Evolutionary conservation across 2,113 vertebrate genomes (phyloP).

Genomic region (Atrichornis clamosus): DNA sequence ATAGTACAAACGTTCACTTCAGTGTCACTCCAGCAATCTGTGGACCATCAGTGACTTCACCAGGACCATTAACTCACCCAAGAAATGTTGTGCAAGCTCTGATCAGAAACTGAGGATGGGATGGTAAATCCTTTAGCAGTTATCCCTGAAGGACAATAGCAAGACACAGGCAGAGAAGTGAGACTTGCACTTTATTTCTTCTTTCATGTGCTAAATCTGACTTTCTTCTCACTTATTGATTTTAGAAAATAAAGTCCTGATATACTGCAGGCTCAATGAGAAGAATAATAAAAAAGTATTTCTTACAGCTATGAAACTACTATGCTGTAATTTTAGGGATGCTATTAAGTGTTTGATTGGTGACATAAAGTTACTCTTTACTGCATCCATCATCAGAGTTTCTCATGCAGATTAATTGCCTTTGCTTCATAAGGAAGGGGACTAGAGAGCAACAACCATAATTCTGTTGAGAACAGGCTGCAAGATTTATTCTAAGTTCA

Average conservation of each 20-base stretch:
- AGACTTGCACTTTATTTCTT: background rate
- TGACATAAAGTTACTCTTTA: background rate
- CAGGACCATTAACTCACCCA: background rate
- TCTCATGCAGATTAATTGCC: background rate
- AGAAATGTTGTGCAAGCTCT: background rate
- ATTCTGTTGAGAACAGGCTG: background rate
- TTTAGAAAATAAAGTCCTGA: conserved; percentile 16
- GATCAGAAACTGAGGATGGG: background rate
- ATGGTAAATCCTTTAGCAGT: background rate
- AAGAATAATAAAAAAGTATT: background rate
- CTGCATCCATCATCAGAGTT: background rate
- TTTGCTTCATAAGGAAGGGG: background rate
- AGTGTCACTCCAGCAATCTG: background rate
- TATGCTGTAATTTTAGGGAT: background rate
- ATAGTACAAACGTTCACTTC: background rate
- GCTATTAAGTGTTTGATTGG: background rate
- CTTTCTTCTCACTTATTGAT: background rate
- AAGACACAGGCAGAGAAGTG: background rate
- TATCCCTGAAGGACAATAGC: background rate
- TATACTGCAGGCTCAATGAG: background rate
- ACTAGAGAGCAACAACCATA: background rate
- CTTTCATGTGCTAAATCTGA: background rate
- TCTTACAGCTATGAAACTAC: background rate
- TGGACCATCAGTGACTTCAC: background rate
- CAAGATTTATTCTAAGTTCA: background rate